These are phyloP conservation scores for Syncerus caffer DNA, from an alignment of 2,797 vertebrate genomes.

Conservation along the genomic window DNA sequence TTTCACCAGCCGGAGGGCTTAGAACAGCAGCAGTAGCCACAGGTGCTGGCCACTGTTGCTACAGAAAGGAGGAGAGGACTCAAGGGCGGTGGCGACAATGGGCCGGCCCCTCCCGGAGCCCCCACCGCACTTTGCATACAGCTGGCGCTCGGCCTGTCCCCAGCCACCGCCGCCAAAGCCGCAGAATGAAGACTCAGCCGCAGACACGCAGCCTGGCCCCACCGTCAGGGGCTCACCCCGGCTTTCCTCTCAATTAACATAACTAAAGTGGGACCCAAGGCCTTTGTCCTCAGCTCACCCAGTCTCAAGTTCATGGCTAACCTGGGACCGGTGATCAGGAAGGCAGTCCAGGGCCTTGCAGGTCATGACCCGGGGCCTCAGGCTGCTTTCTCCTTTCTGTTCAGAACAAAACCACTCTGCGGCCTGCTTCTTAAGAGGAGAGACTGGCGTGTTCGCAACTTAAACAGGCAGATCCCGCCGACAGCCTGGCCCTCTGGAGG, in stretches of 20 bases:
- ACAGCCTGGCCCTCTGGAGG: neutral
- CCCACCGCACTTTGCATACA: slow-evolving; percentile 39
- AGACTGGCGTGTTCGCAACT: neutral
- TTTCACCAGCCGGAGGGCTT: neutral
- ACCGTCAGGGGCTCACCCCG: neutral
- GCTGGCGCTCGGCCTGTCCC: slow-evolving; percentile 13
- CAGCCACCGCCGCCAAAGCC: neutral
- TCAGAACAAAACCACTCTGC: neutral
- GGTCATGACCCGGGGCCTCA: neutral
- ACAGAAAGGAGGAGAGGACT: neutral
- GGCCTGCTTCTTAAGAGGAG: neutral
- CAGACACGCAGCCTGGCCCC: neutral
- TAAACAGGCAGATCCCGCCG: neutral
- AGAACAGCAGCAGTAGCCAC: neutral
- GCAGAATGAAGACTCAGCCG: neutral
- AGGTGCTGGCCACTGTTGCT: neutral
- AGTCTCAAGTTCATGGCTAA: neutral
- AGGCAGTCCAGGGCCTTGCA: neutral
- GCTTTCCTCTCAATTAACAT: neutral
- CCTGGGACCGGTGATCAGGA: neutral
- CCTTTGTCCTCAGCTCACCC: neutral
- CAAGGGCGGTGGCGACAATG: rapidly evolving
- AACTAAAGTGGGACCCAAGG: neutral
- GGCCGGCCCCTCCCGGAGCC: rapidly evolving
- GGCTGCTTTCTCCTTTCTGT: neutral